A percentile compares a stretch with the other conserved stretches of the same genome.
Conservation (phyloP, 2,113 vertebrate species). For the Amphiprion ocellaris region DNA sequence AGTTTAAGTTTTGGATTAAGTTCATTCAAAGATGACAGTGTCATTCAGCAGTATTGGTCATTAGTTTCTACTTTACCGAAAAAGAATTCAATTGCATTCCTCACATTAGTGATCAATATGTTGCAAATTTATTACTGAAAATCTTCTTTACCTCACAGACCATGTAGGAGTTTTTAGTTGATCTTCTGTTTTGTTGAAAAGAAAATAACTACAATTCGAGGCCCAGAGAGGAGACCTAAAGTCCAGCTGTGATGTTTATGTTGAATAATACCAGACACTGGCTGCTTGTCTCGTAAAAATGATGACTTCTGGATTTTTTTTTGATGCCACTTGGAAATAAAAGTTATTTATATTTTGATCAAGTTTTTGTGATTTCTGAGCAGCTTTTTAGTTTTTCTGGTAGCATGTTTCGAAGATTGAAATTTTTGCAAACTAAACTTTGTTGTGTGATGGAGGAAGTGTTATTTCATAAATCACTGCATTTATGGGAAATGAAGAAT, state of each 20-base stretch:
- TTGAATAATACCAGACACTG: slow-evolving; percentile 23
- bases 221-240: not conserved
- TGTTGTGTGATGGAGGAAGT: too few species aligned
- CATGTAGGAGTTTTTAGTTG: not conserved
- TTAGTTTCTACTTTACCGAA: not conserved
- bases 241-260: slow-evolving; percentile 41
- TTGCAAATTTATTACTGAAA: slow-evolving; percentile 19
- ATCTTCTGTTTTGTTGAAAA: slow-evolving; percentile 30
- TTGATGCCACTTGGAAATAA: slow-evolving; percentile 55
- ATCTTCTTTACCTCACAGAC: slow-evolving; percentile 11
- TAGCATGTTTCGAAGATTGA: not conserved
- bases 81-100: slow-evolving; percentile 42
- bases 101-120: slow-evolving; percentile 10
- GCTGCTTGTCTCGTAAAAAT: slow-evolving; percentile 21
- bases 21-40: slow-evolving; percentile 26
- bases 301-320: slow-evolving; percentile 36
- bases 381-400: not conserved
- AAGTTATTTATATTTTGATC: slow-evolving; percentile 60
- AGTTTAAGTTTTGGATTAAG: slow-evolving; percentile 25
- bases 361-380: not conserved
- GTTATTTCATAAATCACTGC: too few species aligned
- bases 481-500: too few species aligned
- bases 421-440: not conserved
- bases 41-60: slow-evolving; percentile 7
- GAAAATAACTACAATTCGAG: not conserved